phyloP scores from a whole-genome alignment of 2,113 vertebrate genomes.

The Perca schrenkii region DNA sequence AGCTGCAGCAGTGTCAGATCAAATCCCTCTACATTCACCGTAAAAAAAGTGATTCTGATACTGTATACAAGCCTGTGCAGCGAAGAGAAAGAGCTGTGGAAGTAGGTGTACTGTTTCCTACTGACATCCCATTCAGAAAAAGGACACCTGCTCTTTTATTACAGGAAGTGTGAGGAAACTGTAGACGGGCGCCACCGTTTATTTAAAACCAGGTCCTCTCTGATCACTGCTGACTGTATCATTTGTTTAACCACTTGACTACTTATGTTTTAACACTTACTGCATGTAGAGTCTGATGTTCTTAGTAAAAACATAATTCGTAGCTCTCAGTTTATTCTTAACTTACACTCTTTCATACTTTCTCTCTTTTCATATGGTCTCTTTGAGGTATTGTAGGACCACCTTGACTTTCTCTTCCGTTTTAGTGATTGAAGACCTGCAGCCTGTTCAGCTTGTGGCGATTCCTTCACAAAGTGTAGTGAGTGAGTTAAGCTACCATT shows the following conservation, averaged over 20 bases:
- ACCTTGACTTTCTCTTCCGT: neutral
- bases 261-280: neutral
- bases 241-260: neutral
- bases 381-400: neutral
- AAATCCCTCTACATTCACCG: neutral
- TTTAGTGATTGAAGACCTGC: neutral
- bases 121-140: conserved; percentile 1
- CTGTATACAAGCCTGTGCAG: neutral
- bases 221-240: conserved; percentile 6
- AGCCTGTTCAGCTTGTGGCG: no score
- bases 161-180: conserved; percentile 31
- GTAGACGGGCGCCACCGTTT: conserved; percentile 8
- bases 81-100: neutral
- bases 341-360: neutral
- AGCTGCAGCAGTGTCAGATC: neutral
- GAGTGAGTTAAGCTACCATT: no score
- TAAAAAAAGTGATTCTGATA: neutral
- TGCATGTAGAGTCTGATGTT: no score
- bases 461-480: no score
- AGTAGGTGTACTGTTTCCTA: neutral
- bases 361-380: neutral
- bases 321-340: neutral
- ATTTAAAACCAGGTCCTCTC: conserved; percentile 34
- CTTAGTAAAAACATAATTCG: no score
- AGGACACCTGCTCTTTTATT: conserved; percentile 33